Conservation (phyloP, 2,888 invertebrate species). For the Drosophila putrida region DNA sequence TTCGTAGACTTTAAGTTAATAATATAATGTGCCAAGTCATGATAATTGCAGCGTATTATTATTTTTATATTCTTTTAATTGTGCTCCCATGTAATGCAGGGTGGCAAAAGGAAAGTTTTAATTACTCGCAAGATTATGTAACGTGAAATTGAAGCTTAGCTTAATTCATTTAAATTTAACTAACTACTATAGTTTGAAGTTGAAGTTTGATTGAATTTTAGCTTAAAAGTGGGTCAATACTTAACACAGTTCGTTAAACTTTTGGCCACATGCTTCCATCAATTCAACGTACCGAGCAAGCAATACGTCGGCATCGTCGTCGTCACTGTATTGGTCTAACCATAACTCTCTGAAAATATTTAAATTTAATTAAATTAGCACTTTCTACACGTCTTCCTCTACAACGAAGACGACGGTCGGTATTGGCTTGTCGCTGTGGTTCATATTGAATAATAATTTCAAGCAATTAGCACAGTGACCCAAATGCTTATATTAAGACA, state of each 20-base stretch:
- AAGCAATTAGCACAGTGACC: slow-evolving; percentile 73
- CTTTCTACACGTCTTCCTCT: slow-evolving; percentile 64
- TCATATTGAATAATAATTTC: slow-evolving; percentile 78
- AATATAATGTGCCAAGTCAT: slow-evolving; percentile 20
- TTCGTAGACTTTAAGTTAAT: slow-evolving; percentile 13
- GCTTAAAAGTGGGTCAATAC: slow-evolving; percentile 43
- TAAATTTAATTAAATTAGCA: slow-evolving; percentile 75
- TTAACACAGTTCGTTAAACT: slow-evolving; percentile 60
- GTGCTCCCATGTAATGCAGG: slow-evolving; percentile 7
- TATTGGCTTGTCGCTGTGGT: slow-evolving; percentile 15
- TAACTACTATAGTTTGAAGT: too few relatives aligned
- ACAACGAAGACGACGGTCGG: slow-evolving; percentile 2
- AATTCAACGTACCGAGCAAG: slow-evolving; percentile 21
- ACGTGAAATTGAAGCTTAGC: slow-evolving; percentile 14
- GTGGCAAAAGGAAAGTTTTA: slow-evolving; percentile 26
- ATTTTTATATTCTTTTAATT: slow-evolving; percentile 6
- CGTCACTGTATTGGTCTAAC: not conserved
- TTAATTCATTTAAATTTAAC: not conserved
- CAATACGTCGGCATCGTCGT: too few relatives aligned
- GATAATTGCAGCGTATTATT: slow-evolving; percentile 36
- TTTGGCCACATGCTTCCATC: slow-evolving; percentile 1
- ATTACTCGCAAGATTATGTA: slow-evolving; percentile 11
- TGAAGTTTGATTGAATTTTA: slow-evolving; percentile 2
- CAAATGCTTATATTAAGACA: slow-evolving; percentile 58
- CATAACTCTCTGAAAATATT: slow-evolving; percentile 59